Conservation (phyloP, 2,113 vertebrate species). For the Australoheros scitulus region DNA sequence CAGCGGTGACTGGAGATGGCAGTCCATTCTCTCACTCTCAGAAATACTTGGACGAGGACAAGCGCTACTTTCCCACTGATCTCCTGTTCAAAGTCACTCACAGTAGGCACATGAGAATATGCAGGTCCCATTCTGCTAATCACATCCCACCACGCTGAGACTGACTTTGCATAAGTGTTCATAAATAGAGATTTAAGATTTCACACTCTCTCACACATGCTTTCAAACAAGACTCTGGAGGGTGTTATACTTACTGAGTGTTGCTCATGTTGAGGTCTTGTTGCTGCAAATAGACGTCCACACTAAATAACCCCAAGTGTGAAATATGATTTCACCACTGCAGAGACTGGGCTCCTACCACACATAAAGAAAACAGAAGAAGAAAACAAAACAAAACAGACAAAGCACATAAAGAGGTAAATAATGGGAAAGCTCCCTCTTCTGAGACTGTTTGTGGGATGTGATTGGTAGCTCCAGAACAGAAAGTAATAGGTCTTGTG, state of each 20-base stretch:
- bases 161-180: conserved; percentile 30
- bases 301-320: conserved; percentile 58
- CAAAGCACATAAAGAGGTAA: not conserved
- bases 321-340: conserved; percentile 66
- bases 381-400: not conserved
- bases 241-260: conserved; percentile 76
- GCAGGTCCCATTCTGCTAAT: conserved; percentile 48
- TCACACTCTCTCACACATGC: conserved; percentile 28
- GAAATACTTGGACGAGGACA: conserved; percentile 22
- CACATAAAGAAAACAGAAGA: conserved; percentile 47
- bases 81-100: conserved; percentile 56
- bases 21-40: not conserved
- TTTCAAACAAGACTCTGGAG: conserved; percentile 22
- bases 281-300: conserved; percentile 58
- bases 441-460: not conserved
- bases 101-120: conserved; percentile 33
- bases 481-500: not conserved
- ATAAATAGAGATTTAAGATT: conserved; percentile 57
- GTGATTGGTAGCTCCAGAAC: not conserved
- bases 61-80: conserved; percentile 31
- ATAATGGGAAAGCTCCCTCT: not conserved
- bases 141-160: conserved; percentile 27
- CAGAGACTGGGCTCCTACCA: conserved; percentile 64
- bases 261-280: conserved; percentile 79
- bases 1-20: conserved; percentile 41